Conservation (phyloP, 2,113 vertebrate genomes). For the Pyrgilauda ruficollis region DNA sequence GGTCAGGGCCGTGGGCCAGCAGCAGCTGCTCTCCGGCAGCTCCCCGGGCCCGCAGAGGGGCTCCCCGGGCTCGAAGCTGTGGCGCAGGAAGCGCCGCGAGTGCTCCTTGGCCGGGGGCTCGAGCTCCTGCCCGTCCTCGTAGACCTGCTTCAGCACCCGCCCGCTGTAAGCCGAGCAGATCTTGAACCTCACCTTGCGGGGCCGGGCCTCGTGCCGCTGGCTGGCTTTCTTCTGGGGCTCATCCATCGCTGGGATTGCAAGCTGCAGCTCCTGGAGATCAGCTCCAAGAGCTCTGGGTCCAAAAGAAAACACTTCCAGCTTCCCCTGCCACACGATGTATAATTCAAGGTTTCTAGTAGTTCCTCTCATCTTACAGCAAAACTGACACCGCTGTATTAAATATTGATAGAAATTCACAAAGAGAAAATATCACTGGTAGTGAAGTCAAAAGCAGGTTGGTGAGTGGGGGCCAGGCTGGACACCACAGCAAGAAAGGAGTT, state of each 20-base stretch:
- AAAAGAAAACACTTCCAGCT: constrained; percentile 32
- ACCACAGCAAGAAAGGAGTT: not conserved
- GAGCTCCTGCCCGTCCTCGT: constrained; percentile 92
- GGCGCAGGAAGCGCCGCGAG: constrained; percentile 82
- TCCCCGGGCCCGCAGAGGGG: constrained; percentile 74
- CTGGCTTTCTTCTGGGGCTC: constrained; percentile 77
- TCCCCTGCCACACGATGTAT: constrained; percentile 50
- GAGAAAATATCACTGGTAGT: not conserved
- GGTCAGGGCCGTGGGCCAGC: constrained; percentile 80
- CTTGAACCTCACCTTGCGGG: constrained; percentile 92
- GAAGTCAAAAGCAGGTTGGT: not conserved
- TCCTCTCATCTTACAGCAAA: constrained; percentile 74
- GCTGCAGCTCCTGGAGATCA: not conserved
- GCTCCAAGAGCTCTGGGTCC: not conserved
- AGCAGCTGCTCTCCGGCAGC: constrained; percentile 17
- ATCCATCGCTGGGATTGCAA: constrained; percentile 75
- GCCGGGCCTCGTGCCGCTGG: constrained; percentile 77
- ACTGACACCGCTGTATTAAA: constrained; percentile 72
- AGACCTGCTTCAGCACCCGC: constrained; percentile 92
- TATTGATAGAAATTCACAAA: constrained; percentile 71
- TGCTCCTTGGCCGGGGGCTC: constrained; percentile 88
- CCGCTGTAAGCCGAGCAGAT: constrained; percentile 93
- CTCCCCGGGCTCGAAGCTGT: constrained; percentile 78
- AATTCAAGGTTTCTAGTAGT: constrained; percentile 66
- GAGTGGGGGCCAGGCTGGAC: not conserved